These are phyloP conservation scores for Eudyptes chrysolophus DNA, from an alignment of 2,113 vertebrate genomes.

Conservation along the genomic window DNA sequence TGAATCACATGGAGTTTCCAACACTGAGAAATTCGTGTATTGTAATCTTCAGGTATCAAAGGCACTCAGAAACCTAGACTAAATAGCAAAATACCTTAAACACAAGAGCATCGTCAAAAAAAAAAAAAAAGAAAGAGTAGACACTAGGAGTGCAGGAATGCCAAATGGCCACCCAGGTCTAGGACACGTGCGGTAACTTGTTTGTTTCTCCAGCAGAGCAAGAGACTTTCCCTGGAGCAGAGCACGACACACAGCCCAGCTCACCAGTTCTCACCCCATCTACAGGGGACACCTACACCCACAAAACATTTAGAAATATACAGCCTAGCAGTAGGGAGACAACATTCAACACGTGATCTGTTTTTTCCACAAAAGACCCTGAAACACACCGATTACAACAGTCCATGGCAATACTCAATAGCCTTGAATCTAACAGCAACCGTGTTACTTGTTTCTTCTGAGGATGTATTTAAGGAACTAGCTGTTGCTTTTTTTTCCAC, in stretches of 20 bases:
- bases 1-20: not conserved
- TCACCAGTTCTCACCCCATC: not conserved
- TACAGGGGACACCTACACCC: not conserved
- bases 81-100: not conserved
- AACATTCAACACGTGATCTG: not conserved
- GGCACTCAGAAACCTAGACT: not conserved
- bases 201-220: not conserved
- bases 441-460: not conserved
- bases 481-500: not conserved
- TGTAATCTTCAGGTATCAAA: not conserved
- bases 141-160: not conserved
- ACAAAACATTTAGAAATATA: not conserved
- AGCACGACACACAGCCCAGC: not conserved
- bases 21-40: not conserved
- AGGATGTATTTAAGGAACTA: not conserved
- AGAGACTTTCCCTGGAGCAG: not conserved
- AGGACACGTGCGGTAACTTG: rapidly evolving
- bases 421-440: not conserved
- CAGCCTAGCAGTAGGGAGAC: not conserved
- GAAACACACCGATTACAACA: not conserved
- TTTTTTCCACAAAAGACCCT: not conserved
- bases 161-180: not conserved
- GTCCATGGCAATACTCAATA: rapidly evolving
- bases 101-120: not conserved
- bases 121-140: not conserved